phyloP scores from a whole-genome alignment of 2,797 vertebrate species.

The Diplodus sargus region DNA sequence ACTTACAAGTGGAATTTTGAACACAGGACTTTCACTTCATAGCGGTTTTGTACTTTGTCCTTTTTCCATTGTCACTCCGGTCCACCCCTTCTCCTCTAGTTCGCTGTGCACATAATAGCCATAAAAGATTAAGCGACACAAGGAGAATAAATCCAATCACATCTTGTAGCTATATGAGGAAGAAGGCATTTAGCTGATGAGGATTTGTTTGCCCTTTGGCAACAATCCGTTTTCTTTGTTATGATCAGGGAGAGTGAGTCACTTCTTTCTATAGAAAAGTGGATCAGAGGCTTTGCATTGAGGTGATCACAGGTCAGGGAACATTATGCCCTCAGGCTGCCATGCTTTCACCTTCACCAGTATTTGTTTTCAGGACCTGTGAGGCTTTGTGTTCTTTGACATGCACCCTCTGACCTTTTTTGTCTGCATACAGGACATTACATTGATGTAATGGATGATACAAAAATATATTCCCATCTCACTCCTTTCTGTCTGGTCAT shows the following conservation, averaged over 20 bases:
- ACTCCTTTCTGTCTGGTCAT: not conserved
- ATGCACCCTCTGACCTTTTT: slow-evolving; percentile 30
- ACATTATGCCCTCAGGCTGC: slow-evolving; percentile 41
- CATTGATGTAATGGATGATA: not conserved
- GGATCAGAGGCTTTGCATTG: slow-evolving; percentile 16
- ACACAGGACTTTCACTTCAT: not conserved
- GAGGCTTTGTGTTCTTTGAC: slow-evolving; percentile 14
- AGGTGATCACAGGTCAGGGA: slow-evolving; percentile 34
- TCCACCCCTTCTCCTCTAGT: slow-evolving; percentile 15
- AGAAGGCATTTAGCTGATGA: not conserved
- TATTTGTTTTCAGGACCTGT: slow-evolving; percentile 44
- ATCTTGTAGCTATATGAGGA: not conserved
- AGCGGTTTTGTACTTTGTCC: not conserved
- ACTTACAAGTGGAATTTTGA: not conserved
- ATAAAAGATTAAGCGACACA: slow-evolving; percentile 25
- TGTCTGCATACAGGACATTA: not conserved
- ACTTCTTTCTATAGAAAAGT: slow-evolving; percentile 40
- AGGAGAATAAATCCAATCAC: slow-evolving; percentile 3
- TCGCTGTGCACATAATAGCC: slow-evolving; percentile 21
- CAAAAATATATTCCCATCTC: not conserved
- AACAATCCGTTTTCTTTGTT: slow-evolving; percentile 60
- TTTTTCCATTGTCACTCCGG: not conserved
- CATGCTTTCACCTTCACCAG: slow-evolving; percentile 48
- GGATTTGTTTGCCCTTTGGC: slow-evolving; percentile 29
- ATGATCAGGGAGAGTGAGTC: slow-evolving; percentile 57